Base-by-base conservation (phyloP, 1,140 invertebrate genomes). In the Cepaea nemoralis region DNA sequence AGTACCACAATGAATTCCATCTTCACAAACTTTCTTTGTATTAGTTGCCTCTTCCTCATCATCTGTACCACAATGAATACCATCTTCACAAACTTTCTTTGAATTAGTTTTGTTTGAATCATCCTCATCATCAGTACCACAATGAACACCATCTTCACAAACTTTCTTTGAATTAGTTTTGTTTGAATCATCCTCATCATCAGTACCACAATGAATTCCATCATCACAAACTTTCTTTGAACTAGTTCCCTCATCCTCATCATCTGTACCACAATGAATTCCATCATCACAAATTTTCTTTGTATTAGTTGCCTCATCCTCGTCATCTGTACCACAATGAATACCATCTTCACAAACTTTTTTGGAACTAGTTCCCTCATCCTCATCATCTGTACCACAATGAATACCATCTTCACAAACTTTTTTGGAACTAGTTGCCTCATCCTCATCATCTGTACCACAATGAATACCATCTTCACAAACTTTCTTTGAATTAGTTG, bases 261-360 rank as follows among this genome's bases (percentile, higher is more conserved):
- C 81, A 73, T 84, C 83, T 35, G 83, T 84, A n/a, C 83, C 83
- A 81, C 83, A 84, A 40, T 81, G 81, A 59, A 82, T 82, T 50
- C 83, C 83, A 84, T 84, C 83, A 77, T 50, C 78, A 82, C 83
- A 84, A 24, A 82, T 76, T 74, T 67, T 40, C 71, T 22, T 42
- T 27, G 40, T 45, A 10, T 10, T 1, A 70, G 39, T 74, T 73
- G n/a, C 55, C 14, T 82, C 80, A 67, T 77, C 81, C 69, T 84
- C 83, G 81, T 84, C 81, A 73, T 84, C 83, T 35, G 83, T 84
- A n/a, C 83, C 83, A 81, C 83, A 84, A 40, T 81, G 81, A 59
- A 82, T 82, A 40, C 83, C 83, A 84, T 84, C 83, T 73, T 50
- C 78, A 82, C 83, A 84, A 24, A 82, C 81, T 74, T 67, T 66